Percentiles rank a stretch among this genome's conserved stretches.
Conservation (phyloP, 2,888 invertebrate genomes). For the Tribolium freemani region DNA sequence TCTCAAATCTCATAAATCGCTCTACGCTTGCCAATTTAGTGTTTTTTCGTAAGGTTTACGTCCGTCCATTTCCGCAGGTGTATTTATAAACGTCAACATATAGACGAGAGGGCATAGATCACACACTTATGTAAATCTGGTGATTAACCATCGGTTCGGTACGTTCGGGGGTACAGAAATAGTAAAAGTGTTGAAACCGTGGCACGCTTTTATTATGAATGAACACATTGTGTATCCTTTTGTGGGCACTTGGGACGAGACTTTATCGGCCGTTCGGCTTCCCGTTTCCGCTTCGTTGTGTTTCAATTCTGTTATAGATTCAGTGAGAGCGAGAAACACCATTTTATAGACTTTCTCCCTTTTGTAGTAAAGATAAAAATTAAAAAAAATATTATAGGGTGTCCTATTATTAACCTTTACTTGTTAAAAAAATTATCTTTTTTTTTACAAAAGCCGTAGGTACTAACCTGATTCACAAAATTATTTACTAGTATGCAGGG, state of each 20-base stretch:
- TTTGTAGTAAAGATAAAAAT: no score
- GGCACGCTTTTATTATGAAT: constrained; percentile 29
- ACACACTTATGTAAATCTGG: background rate
- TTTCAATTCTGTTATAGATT: background rate
- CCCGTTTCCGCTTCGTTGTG: constrained; percentile 3
- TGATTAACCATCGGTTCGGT: background rate
- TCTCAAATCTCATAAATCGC: constrained; percentile 10
- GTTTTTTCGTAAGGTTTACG: constrained; percentile 31
- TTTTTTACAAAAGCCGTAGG: no score
- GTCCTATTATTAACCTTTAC: no score
- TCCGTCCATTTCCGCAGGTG: constrained; percentile 34
- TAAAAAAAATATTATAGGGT: no score
- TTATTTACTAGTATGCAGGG: no score
- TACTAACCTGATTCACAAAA: no score
- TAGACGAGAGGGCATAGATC: constrained; percentile 14
- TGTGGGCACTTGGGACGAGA: constrained; percentile 13
- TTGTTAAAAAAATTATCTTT: no score
- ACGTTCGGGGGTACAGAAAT: constrained; percentile 25
- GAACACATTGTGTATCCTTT: constrained; percentile 26
- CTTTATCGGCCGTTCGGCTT: constrained; percentile 21
- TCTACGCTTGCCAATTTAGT: constrained; percentile 19
- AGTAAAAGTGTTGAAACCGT: constrained; percentile 34
- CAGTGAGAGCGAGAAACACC: background rate
- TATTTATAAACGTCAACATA: constrained; percentile 39
- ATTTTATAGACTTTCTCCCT: background rate